phyloP scores from a whole-genome alignment of 1,140 invertebrate species.

The Bicyclus anynana region DNA sequence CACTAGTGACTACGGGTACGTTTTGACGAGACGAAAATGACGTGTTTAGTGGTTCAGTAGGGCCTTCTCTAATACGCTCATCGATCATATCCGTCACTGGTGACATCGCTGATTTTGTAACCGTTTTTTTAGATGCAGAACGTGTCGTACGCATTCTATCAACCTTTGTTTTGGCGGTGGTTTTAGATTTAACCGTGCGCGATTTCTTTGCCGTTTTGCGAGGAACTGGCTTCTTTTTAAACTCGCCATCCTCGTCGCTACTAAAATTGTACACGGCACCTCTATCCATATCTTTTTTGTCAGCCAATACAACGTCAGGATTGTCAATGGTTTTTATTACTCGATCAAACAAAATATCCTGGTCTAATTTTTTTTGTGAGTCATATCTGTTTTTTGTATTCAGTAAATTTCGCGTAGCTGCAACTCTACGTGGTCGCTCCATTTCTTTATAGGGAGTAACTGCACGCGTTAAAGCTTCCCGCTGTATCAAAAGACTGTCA shows the following conservation, averaged over 20 bases:
- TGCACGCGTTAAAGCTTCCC: slow-evolving; percentile 24
- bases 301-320: slow-evolving; percentile 32
- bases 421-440: slow-evolving; percentile 36
- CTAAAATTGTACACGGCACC: slow-evolving; percentile 45
- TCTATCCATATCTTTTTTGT: slow-evolving; percentile 30
- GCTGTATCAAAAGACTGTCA: slow-evolving; percentile 13
- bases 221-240: slow-evolving; percentile 30
- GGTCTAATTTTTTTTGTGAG: slow-evolving; percentile 43
- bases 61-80: slow-evolving; percentile 45
- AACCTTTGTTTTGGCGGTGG: neutral
- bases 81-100: slow-evolving; percentile 18
- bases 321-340: slow-evolving; percentile 38
- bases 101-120: neutral
- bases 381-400: slow-evolving; percentile 20
- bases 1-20: slow-evolving; percentile 2
- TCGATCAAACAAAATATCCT: slow-evolving; percentile 50
- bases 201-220: neutral
- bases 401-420: slow-evolving; percentile 24
- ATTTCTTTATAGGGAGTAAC: slow-evolving; percentile 51
- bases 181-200: neutral
- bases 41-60: slow-evolving; percentile 42
- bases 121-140: neutral
- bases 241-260: slow-evolving; percentile 49
- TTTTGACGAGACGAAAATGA: slow-evolving; percentile 36
- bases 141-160: neutral